phyloP scores from a whole-genome alignment of 2,888 invertebrate species.

The Apodemia zela region DNA sequence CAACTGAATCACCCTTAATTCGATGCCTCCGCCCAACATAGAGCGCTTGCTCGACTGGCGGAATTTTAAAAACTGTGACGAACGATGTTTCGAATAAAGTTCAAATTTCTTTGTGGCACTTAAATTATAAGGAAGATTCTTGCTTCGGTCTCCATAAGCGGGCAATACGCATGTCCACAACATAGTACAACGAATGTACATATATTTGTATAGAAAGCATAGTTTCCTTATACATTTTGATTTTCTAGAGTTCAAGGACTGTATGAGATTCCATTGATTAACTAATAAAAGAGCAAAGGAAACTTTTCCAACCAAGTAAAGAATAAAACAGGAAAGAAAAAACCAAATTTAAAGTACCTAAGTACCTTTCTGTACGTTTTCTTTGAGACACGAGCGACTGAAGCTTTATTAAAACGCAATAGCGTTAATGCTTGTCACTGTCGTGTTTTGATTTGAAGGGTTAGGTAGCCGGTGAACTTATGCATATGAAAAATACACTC shows the following conservation, averaged over 20 bases:
- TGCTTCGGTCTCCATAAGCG: conserved; percentile 69
- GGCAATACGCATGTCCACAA: conserved; percentile 79
- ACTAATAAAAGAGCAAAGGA: not conserved
- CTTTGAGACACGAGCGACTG: too few species aligned
- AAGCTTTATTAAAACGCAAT: too few species aligned
- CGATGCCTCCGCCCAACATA: conserved; percentile 78
- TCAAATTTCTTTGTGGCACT: conserved; percentile 39
- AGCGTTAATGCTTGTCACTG: too few species aligned
- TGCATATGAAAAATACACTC: too few species aligned
- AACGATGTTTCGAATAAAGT: conserved; percentile 38
- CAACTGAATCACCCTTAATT: conserved; percentile 76
- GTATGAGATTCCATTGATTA: conserved; percentile 62
- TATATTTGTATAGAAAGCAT: conserved; percentile 67
- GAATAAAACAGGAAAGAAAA: too few species aligned
- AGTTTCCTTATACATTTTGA: conserved; percentile 75
- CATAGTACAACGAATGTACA: conserved; percentile 55
- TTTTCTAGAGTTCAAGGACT: conserved; percentile 78
- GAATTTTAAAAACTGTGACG: conserved; percentile 40
- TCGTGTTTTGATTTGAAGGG: too few species aligned
- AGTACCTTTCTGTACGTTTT: too few species aligned
- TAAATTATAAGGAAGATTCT: conserved; percentile 68
- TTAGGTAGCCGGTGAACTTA: too few species aligned
- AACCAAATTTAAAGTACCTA: too few species aligned
- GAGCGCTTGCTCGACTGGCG: conserved; percentile 67
- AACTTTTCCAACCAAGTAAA: too few species aligned